Evolutionary conservation across 2,797 vertebrate genomes (phyloP).

Genomic region (Eospalax fontanierii): DNA sequence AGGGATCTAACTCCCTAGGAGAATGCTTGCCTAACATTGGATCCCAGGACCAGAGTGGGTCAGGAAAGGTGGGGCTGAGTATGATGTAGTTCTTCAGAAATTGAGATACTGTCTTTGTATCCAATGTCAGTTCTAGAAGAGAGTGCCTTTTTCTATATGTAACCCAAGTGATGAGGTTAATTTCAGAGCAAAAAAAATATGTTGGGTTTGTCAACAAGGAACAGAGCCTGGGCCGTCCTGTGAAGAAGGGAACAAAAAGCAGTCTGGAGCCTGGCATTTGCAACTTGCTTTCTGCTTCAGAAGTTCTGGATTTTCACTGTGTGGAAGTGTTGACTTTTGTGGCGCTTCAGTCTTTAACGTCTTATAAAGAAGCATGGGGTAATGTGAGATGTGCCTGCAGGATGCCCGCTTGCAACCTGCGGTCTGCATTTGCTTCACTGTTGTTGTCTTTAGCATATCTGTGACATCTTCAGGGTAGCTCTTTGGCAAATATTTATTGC

Average conservation of each 20-base stretch:
- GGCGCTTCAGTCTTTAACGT: accelerated
- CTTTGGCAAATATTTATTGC: background rate
- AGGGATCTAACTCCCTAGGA: background rate
- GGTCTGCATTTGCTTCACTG: accelerated
- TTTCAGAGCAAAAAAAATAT: background rate
- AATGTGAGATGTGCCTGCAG: accelerated
- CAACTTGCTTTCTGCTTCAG: background rate
- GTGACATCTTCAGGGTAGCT: accelerated
- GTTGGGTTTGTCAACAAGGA: background rate
- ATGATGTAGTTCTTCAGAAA: background rate
- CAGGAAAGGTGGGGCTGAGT: background rate
- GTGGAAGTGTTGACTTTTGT: accelerated
- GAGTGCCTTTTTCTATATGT: accelerated
- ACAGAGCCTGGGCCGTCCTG: accelerated
- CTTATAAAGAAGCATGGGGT: background rate
- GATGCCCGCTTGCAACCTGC: accelerated
- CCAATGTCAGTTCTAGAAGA: background rate
- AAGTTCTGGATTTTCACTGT: background rate
- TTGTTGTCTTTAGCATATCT: accelerated
- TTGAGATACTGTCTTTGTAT: background rate
- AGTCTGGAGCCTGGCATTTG: background rate
- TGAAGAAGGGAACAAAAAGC: background rate
- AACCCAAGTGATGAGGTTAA: background rate
- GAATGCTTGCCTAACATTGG: background rate
- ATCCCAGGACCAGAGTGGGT: background rate